Evolutionary conservation across 2,888 invertebrate genomes (phyloP).

Genomic region (Drosophila stalkeri): DNA sequence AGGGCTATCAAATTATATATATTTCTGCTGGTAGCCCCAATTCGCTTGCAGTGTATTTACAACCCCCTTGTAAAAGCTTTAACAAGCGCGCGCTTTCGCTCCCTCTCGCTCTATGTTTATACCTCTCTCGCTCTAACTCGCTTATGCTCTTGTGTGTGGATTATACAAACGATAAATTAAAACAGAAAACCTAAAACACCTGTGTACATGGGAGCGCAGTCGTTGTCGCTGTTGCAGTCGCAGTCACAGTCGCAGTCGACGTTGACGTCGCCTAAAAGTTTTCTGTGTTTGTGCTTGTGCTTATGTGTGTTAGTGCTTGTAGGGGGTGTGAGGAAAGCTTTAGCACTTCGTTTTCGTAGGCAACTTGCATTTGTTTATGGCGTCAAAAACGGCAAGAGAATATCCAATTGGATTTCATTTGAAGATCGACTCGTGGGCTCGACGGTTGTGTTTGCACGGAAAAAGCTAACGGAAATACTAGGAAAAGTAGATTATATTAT

Average conservation of each 20-base stretch:
- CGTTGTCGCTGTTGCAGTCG: conserved; percentile 35
- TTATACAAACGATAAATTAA: conserved; percentile 57
- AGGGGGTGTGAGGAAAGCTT: conserved; percentile 64
- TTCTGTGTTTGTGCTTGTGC: conserved; percentile 15
- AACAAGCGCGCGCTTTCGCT: conserved; percentile 3
- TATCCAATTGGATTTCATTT: conserved; percentile 73
- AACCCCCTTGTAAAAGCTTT: conserved; percentile 52
- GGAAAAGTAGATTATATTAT: background rate
- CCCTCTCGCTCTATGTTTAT: background rate
- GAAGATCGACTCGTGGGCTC: conserved; percentile 72
- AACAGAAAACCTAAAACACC: conserved; percentile 70
- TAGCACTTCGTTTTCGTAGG: conserved; percentile 33
- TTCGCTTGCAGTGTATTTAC: conserved; percentile 55
- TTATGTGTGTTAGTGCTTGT: conserved; percentile 2
- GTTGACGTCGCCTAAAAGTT: conserved; percentile 45
- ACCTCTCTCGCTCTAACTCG: background rate
- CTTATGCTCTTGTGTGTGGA: conserved; percentile 34
- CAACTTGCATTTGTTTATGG: conserved; percentile 56
- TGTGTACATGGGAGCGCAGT: conserved; percentile 70
- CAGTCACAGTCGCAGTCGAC: conserved; percentile 34
- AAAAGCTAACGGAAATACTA: conserved; percentile 30
- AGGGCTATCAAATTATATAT: conserved; percentile 8
- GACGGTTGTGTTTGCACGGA: conserved; percentile 59
- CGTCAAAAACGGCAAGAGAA: conserved; percentile 54
- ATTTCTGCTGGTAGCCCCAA: conserved; percentile 1